Evolutionary conservation across 2,113 vertebrate genomes (phyloP), one percentile per base, ranked within the genome.

Genomic region (Protobothrops mucrosquamatus): DNA sequence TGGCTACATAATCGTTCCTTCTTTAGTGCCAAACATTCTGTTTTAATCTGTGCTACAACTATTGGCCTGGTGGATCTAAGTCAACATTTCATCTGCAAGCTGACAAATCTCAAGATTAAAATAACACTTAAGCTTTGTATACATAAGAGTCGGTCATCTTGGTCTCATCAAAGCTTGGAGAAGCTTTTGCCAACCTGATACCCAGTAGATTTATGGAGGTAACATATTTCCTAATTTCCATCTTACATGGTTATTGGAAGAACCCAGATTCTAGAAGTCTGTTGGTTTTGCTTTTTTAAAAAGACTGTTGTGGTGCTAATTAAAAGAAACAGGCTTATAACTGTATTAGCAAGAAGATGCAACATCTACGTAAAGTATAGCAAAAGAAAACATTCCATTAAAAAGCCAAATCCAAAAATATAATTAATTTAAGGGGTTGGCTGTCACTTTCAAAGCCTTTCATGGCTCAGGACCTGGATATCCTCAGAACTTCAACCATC

Each of bases 31-130:
- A 92, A 92, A 88, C 86, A 55, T 92, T 92, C 61, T 34, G 88
- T 92, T 92, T 92, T 88, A 43, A 92, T 92, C 86, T 92, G 34
- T 20, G n/a, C 34, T 52, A 1, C 46, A 39, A 34, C 85, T 69
- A 64, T 69, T 59, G 3, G 29, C 64, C n/a, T 6, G 7, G 48
- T 69, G 59, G 59, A 54, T 88, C 48, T 88, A 43, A 88, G 34
- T 52, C 88, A 88, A 92, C 86, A 92, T 54, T 51, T 52, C 22
- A 22, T 55, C 91, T 54, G n/a, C n/a, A 74, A 29, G n/a, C 91
- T 88, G 91, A 92, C 52, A 61, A 55, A 92, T 69, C 39, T 57
- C 64, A 69, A 64, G 64, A 92, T 48, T 56, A 61, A 92, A 57
- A 61, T 61, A 88, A 86, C 86, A 88, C n/a, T n/a, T 55, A 24